These are phyloP conservation scores for Diaphora mendica DNA, from an alignment of 2,888 invertebrate species.

Conservation along the genomic window DNA sequence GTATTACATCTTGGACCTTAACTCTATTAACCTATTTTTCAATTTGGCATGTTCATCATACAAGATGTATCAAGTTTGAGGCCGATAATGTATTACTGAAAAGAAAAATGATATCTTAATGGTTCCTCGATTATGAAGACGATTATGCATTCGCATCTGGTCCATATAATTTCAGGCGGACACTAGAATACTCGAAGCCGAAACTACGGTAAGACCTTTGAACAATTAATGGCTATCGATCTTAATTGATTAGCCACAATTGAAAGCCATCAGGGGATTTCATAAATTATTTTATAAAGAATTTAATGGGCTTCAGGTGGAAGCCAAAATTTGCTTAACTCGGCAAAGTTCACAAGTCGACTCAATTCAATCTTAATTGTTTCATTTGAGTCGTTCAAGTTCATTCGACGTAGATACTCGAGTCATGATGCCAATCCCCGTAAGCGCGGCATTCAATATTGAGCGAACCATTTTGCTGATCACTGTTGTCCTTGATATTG, in stretches of 20 bases:
- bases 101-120: not conserved
- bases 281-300: slow-evolving; percentile 68
- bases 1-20: too few relatives aligned
- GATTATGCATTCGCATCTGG: too few relatives aligned
- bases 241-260: slow-evolving; percentile 59
- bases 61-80: too few relatives aligned
- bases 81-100: not conserved
- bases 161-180: slow-evolving; percentile 8
- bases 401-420: slow-evolving; percentile 49
- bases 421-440: slow-evolving; percentile 45
- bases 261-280: slow-evolving; percentile 42
- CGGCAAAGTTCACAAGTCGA: slow-evolving; percentile 58
- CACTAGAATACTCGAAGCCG: slow-evolving; percentile 18
- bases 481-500: slow-evolving; percentile 48
- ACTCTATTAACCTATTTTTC: not conserved
- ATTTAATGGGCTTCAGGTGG: slow-evolving; percentile 60
- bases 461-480: slow-evolving; percentile 50
- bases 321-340: slow-evolving; percentile 33
- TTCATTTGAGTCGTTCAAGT: slow-evolving; percentile 56
- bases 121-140: not conserved
- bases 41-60: too few relatives aligned
- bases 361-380: slow-evolving; percentile 65
- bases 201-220: slow-evolving; percentile 31
- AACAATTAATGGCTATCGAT: slow-evolving; percentile 53
- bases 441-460: slow-evolving; percentile 51